Evolutionary conservation across 1,140 invertebrate genomes (phyloP).

Genomic region (Drosophila tropicalis): DNA sequence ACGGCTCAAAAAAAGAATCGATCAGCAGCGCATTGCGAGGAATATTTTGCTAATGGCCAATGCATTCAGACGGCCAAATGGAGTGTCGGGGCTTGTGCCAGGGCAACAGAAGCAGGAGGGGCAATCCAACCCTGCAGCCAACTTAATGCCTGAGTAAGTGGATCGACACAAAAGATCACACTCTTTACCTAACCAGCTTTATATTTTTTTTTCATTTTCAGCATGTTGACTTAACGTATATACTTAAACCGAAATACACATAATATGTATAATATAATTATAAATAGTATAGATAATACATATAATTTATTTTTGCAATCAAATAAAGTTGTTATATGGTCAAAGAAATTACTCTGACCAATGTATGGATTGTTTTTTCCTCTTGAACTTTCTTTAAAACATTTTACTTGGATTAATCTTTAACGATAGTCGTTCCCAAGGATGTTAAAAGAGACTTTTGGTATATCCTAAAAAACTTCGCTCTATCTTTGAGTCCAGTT

Average conservation of each 20-base stretch:
- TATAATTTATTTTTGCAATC: constrained; percentile 63
- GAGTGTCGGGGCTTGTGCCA: constrained; percentile 11
- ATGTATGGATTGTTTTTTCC: not conserved
- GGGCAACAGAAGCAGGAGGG: constrained; percentile 20
- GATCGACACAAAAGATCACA: not conserved
- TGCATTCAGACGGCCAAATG: constrained; percentile 57
- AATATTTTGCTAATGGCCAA: constrained; percentile 78
- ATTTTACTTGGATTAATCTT: too few relatives aligned
- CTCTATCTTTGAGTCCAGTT: too few relatives aligned
- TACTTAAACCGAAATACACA: not conserved
- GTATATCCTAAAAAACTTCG: too few relatives aligned
- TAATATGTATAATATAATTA: not conserved
- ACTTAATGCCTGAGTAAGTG: constrained; percentile 70
- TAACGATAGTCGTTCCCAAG: too few relatives aligned
- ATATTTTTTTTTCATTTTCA: constrained; percentile 12
- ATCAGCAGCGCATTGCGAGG: constrained; percentile 72
- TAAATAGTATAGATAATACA: constrained; percentile 2
- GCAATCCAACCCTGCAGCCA: constrained; percentile 24
- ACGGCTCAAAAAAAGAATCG: constrained; percentile 72
- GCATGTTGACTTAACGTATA: constrained; percentile 64
- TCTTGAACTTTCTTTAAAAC: too few relatives aligned
- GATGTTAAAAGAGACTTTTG: too few relatives aligned
- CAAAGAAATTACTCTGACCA: not conserved
- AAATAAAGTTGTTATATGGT: constrained; percentile 45
- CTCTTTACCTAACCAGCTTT: not conserved